phyloP scores from a whole-genome alignment of 1,140 invertebrate genomes.

The Stenopsyche tienmushanensis region DNA sequence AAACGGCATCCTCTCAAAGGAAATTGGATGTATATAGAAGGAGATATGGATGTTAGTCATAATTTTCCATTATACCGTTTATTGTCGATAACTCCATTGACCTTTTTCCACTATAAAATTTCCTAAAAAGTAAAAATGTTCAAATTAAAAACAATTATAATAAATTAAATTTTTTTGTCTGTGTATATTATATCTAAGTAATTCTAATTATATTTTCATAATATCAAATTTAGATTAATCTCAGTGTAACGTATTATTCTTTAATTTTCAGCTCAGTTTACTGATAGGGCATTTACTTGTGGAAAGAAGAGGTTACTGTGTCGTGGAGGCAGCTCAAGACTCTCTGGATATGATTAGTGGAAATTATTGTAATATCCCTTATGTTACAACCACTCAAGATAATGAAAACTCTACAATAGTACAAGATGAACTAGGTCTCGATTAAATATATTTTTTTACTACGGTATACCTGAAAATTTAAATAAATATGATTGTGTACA shows the following conservation, averaged over 20 bases:
- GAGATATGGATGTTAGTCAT: slow-evolving; percentile 35
- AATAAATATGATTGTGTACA: not conserved
- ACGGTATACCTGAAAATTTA: not conserved
- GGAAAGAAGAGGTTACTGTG: slow-evolving; percentile 35
- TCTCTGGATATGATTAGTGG: slow-evolving; percentile 36
- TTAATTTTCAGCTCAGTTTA: slow-evolving; percentile 27
- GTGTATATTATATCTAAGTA: not conserved
- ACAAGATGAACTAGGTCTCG: slow-evolving; percentile 15
- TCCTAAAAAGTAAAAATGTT: too few relatives aligned
- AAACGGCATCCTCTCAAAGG: slow-evolving; percentile 25
- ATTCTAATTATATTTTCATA: not conserved
- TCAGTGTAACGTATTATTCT: not conserved
- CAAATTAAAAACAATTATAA: too few relatives aligned
- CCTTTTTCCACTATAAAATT: too few relatives aligned
- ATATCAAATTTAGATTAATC: slow-evolving; percentile 7
- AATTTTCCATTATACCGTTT: not conserved
- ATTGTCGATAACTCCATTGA: too few relatives aligned
- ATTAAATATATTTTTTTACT: not conserved
- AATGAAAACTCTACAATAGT: not conserved
- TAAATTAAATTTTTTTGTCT: too few relatives aligned
- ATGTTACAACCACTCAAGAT: not conserved
- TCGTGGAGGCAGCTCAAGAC: slow-evolving; percentile 38
- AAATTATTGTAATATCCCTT: not conserved
- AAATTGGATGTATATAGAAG: slow-evolving; percentile 38
- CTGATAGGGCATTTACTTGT: slow-evolving; percentile 31